phyloP scores from a whole-genome alignment of 2,797 vertebrate species.

The Pteronotus mesoamericanus region DNA sequence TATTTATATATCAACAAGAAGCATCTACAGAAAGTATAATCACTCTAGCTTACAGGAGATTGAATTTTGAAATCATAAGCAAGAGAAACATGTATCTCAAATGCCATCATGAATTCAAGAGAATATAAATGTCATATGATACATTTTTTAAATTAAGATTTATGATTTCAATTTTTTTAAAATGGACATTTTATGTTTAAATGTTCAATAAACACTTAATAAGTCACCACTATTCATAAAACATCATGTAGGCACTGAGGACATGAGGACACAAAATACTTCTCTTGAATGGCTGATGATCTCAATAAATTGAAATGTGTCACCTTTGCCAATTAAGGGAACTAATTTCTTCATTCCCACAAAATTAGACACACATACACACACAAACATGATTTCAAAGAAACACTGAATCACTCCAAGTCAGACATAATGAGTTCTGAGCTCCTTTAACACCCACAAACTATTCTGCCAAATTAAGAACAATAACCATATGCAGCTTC shows the following conservation, averaged over 20 bases:
- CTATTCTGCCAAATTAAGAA: background rate
- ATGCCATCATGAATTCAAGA: background rate
- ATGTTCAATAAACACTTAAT: background rate
- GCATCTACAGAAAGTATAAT: slow-evolving; percentile 6
- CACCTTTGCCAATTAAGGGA: background rate
- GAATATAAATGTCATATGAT: background rate
- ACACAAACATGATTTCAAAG: background rate
- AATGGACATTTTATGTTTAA: background rate
- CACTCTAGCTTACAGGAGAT: background rate
- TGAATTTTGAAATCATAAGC: slow-evolving; percentile 18
- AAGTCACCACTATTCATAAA: background rate
- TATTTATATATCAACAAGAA: slow-evolving; percentile 35
- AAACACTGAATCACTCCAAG: background rate
- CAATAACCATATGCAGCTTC: background rate
- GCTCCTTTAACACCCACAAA: background rate
- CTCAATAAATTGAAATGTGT: background rate
- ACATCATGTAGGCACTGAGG: background rate
- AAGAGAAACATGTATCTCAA: background rate
- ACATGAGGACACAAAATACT: background rate
- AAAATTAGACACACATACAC: background rate
- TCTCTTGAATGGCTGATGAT: background rate
- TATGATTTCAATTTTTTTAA: background rate
- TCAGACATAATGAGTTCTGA: background rate
- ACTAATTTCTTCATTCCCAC: background rate
- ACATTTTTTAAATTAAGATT: background rate